phyloP scores from a whole-genome alignment of 2,888 invertebrate genomes.

The Trilocha varians region DNA sequence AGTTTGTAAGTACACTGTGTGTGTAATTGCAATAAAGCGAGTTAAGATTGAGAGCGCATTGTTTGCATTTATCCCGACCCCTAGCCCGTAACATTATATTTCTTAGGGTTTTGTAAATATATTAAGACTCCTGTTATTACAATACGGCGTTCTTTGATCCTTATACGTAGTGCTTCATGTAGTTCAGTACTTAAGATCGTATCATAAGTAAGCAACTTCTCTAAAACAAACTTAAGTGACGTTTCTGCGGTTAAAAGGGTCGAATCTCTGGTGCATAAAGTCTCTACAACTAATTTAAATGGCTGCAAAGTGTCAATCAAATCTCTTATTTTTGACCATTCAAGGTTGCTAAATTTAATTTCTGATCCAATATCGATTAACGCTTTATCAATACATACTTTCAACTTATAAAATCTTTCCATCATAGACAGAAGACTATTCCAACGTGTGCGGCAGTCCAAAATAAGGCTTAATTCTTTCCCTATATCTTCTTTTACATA shows the following conservation, averaged over 20 bases:
- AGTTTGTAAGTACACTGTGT: no score
- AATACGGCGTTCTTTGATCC: slow-evolving; percentile 1
- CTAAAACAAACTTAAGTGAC: slow-evolving; percentile 12
- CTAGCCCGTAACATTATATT: no score
- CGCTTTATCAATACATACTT: slow-evolving; percentile 18
- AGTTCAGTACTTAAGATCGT: slow-evolving; percentile 10
- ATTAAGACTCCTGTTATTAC: not conserved
- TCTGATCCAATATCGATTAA: slow-evolving; percentile 17
- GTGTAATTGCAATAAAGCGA: no score
- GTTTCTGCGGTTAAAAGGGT: slow-evolving; percentile 15
- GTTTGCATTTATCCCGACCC: no score
- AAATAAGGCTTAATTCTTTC: slow-evolving; percentile 12
- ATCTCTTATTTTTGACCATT: slow-evolving; percentile 17
- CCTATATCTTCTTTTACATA: slow-evolving; percentile 12
- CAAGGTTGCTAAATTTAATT: slow-evolving; percentile 13
- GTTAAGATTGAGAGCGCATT: no score
- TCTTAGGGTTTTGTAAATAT: slow-evolving; percentile 8
- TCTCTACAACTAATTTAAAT: slow-evolving; percentile 15
- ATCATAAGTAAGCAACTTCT: slow-evolving; percentile 9
- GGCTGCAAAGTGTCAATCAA: slow-evolving; percentile 12
- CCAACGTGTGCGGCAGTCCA: slow-evolving; percentile 12
- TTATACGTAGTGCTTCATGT: slow-evolving; percentile 10
- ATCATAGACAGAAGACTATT: slow-evolving; percentile 12
- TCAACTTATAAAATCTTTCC: slow-evolving; percentile 13
- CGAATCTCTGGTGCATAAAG: slow-evolving; percentile 14